These are phyloP conservation scores for Tipula confusa DNA, from an alignment of 2,888 invertebrate species.

Conservation along the genomic window DNA sequence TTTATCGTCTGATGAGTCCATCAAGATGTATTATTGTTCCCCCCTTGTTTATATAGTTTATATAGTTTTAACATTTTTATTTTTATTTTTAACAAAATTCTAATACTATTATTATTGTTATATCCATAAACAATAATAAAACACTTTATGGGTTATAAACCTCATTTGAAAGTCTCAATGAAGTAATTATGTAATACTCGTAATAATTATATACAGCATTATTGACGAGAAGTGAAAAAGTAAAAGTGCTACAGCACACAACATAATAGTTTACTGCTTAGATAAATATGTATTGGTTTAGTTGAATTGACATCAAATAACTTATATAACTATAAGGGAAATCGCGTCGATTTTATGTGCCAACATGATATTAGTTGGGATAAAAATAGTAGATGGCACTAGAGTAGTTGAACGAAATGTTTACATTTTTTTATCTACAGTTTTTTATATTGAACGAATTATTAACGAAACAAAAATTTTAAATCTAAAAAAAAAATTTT, in stretches of 20 bases:
- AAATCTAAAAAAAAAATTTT: no score
- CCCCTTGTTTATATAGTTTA: not conserved
- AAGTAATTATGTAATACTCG: not conserved
- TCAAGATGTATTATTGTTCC: not conserved
- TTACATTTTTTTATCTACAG: no score
- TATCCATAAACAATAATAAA: constrained; percentile 8
- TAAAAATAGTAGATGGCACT: no score
- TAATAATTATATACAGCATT: not conserved
- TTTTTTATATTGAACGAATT: no score
- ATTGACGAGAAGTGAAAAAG: not conserved
- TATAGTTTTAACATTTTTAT: not conserved
- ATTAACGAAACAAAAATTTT: no score
- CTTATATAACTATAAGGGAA: no score
- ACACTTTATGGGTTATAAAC: constrained; percentile 25
- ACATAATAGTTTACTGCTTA: not conserved
- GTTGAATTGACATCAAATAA: not conserved
- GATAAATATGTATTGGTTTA: not conserved
- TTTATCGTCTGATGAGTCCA: not conserved
- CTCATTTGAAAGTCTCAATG: constrained; percentile 12
- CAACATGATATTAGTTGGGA: no score
- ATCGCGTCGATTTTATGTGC: no score
- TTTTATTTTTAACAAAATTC: not conserved
- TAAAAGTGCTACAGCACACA: not conserved
- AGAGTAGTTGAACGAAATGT: no score
- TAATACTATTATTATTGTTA: not conserved